Base-by-base conservation (phyloP, 2,888 invertebrate genomes). In the Junonia oenone region DNA sequence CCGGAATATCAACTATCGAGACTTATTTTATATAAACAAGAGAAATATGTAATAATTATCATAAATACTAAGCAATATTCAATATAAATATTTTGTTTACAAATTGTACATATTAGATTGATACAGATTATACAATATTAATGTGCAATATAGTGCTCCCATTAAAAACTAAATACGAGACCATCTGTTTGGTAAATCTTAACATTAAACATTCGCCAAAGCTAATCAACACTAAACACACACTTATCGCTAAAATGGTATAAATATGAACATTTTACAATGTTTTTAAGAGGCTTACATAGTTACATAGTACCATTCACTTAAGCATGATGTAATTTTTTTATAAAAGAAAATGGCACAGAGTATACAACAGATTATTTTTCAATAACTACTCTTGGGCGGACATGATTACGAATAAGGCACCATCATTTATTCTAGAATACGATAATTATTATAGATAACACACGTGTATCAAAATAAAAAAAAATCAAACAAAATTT, bases 381-480 rank as follows among this genome's bases (percentile, higher is more conserved):
- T 37, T 17, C 26, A 51, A 56, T 50, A 61, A 61, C 51, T 56
- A 52, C 51, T 35, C 58, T 69, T 75, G 88, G 88, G 85, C 88
- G 86, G 88, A 87, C 65, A 70, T 47, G 75, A 59, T 86, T 87
- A 79, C 83, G 63, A 74, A 72, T 85, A 88, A 88, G 88, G 88
- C 88, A 88, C 87, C 81, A 71, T 73, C 67, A 68, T 68, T 60
- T 63, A 64, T 59, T 62, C 56, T 59, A 65, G 49, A 61, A 52
- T 27, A 58, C 31, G 19, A 48, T 19, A 35, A 51, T 48, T 43
- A 55, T 33, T 46, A 37, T 43, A 54, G 15, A 27, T 43, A 27
- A 40, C 3, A 31, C 17, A 17, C 1, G 5, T 40, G 14, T 15
- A 37, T 6, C 4, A 15, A 37, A 19, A 19, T n/a, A 19, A 40